A percentile compares a stretch with the other conserved stretches of the same genome.
Evolutionary conservation across 2,888 invertebrate species (phyloP).

Genomic region (Gymnosoma rotundatum): DNA sequence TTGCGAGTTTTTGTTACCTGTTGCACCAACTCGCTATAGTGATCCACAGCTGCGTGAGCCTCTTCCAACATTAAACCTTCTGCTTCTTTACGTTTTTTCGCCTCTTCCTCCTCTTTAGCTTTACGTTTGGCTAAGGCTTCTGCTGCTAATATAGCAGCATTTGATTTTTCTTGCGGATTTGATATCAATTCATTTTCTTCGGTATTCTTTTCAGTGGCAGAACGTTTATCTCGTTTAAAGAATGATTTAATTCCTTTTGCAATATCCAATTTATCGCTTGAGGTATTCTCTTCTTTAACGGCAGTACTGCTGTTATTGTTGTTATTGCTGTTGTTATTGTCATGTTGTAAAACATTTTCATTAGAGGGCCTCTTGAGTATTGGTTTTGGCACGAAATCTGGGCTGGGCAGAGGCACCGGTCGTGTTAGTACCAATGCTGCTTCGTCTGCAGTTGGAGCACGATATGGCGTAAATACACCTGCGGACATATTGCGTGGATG

Average conservation of each 20-base stretch:
- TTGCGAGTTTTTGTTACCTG: slow-evolving; percentile 85
- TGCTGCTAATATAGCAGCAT: slow-evolving; percentile 74
- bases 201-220: slow-evolving; percentile 77
- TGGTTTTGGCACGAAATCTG: slow-evolving; percentile 90
- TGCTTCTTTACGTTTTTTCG: slow-evolving; percentile 77
- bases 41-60: slow-evolving; percentile 88
- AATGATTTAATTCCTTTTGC: slow-evolving; percentile 79
- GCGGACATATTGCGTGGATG: slow-evolving; percentile 85
- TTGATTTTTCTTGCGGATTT: slow-evolving; percentile 73
- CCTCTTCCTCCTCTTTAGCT: slow-evolving; percentile 78
- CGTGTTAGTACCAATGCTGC: slow-evolving; percentile 85
- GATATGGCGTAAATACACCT: slow-evolving; percentile 80
- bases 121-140: slow-evolving; percentile 81
- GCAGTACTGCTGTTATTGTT: slow-evolving; percentile 56
- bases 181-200: slow-evolving; percentile 77
- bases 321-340: slow-evolving; percentile 57
- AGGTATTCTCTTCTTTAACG: slow-evolving; percentile 24
- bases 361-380: slow-evolving; percentile 86
- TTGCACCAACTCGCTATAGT: slow-evolving; percentile 90
- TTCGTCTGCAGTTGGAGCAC: slow-evolving; percentile 83
- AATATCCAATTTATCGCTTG: slow-evolving; percentile 74
- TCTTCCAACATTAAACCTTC: slow-evolving; percentile 84
- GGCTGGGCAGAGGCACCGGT: slow-evolving; percentile 86
- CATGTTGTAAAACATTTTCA: slow-evolving; percentile 80
- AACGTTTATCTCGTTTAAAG: slow-evolving; percentile 79